phyloP scores from a whole-genome alignment of 2,113 vertebrate species.

The Cyprinodon brontotheroides region DNA sequence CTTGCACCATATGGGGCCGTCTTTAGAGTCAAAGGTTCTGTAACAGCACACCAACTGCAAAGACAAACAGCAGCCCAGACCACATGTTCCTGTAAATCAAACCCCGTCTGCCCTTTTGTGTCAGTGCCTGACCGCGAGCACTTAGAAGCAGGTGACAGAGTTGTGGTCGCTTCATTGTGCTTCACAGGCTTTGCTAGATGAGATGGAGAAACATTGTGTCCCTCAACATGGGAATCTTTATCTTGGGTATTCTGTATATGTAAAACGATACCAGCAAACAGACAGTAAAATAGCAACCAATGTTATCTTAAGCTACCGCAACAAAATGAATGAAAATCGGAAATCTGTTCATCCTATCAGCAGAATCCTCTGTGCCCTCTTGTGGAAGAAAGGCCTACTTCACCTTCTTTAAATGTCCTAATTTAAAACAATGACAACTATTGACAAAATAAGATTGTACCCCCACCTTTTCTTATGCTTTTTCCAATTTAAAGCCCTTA shows the following conservation, averaged over 20 bases:
- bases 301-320: background rate
- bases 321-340: constrained; percentile 9
- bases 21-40: constrained; percentile 42
- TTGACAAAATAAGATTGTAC: constrained; percentile 21
- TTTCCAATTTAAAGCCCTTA: constrained; percentile 7
- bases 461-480: background rate
- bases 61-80: constrained; percentile 64
- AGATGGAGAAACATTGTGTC: background rate
- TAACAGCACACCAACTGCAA: constrained; percentile 71
- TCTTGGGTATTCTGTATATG: background rate
- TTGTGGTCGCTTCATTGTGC: constrained; percentile 53
- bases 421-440: constrained; percentile 25
- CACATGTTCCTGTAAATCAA: constrained; percentile 76
- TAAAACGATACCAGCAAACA: background rate
- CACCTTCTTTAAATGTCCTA: constrained; percentile 26
- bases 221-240: no score
- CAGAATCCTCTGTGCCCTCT: constrained; percentile 77
- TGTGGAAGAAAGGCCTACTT: constrained; percentile 74
- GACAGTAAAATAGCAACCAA: no score
- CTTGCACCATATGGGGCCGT: constrained; percentile 65
- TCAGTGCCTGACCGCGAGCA: constrained; percentile 51
- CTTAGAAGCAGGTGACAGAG: constrained; percentile 55
- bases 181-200: constrained; percentile 12
- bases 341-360: constrained; percentile 3
- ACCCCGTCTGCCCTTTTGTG: constrained; percentile 36